phyloP scores from a whole-genome alignment of 2,888 invertebrate species.

The Drosophila emarginata region DNA sequence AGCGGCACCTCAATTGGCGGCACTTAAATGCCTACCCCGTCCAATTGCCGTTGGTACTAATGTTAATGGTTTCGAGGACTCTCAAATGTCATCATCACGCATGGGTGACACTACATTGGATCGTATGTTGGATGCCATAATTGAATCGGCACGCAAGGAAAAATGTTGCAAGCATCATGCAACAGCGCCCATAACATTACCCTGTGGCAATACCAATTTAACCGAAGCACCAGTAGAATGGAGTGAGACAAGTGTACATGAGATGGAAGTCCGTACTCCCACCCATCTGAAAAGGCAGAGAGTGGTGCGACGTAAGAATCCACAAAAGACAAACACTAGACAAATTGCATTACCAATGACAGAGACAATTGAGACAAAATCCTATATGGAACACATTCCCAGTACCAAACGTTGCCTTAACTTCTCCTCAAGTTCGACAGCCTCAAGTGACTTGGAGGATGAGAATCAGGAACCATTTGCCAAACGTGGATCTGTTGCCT shows the following conservation, averaged over 20 bases:
- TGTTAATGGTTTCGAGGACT: constrained; percentile 42
- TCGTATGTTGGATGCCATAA: constrained; percentile 82
- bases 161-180: constrained; percentile 48
- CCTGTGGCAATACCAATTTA: neutral
- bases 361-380: neutral
- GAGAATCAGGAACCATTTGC: constrained; percentile 79
- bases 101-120: constrained; percentile 82
- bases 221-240: constrained; percentile 51
- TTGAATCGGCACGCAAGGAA: constrained; percentile 81
- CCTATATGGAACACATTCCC: constrained; percentile 79
- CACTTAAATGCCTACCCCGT: constrained; percentile 56
- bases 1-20: constrained; percentile 51
- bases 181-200: neutral
- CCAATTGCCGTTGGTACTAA: neutral
- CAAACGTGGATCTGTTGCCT: constrained; percentile 82
- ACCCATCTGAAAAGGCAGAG: constrained; percentile 80
- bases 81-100: constrained; percentile 78
- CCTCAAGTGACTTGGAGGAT: constrained; percentile 82
- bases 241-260: constrained; percentile 78
- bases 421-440: constrained; percentile 83
- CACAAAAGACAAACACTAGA: constrained; percentile 38
- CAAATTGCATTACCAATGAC: neutral
- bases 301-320: constrained; percentile 80
- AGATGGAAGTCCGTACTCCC: constrained; percentile 82
- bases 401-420: constrained; percentile 85